Base-by-base conservation (phyloP, 1,140 invertebrate species). In the Temnothorax curvispinosus region DNA sequence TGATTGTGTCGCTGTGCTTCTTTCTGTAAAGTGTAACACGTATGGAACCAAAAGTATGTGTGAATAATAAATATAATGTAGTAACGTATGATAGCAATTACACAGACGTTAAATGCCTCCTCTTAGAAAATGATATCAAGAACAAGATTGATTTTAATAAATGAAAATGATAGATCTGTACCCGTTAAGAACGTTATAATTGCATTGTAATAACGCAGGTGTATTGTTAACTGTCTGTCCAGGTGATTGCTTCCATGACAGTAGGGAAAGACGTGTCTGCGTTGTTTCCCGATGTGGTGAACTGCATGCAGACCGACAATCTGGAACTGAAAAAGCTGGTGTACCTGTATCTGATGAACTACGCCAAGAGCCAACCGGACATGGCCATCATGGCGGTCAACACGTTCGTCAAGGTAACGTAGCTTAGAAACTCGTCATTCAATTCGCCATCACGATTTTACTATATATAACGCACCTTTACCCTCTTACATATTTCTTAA, bases 311-410 rank as follows among this genome's bases (percentile, higher is more conserved):
- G 96, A 99, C 99, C 9, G 99, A 99, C 94, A 99, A 99, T 96
- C 96, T 99, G 94, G 99, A 99, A 95, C 95, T 99, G 89, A 99
- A 99, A 96, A 99, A 99, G 93, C 96, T 99, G 56, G 99, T 99
- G 0, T 99, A 99, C 94, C 96, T 99, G 27, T 99, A 99, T 95
- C 96, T 99, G 78, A 99, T 99, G 99, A 99, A 99, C 95, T 99
- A 99, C 96, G 99, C 99, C 72, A 99, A 99, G 95, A 99, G 98
- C 91, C 99, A 99, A 95, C 99, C 99, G 11, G 99, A 99, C 94
- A 99, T 99, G 98, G 99, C 99, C 74, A 99, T 99, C 82, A 99
- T 99, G 99, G 99, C 99, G 54, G 99, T 99, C 47, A 99, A 99
- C 96, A 99, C 99, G 35, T 99, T 99, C 96, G 99, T 99, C 67